Conservation (phyloP, 2,113 vertebrate genomes). For the Pedetes capensis region DNA sequence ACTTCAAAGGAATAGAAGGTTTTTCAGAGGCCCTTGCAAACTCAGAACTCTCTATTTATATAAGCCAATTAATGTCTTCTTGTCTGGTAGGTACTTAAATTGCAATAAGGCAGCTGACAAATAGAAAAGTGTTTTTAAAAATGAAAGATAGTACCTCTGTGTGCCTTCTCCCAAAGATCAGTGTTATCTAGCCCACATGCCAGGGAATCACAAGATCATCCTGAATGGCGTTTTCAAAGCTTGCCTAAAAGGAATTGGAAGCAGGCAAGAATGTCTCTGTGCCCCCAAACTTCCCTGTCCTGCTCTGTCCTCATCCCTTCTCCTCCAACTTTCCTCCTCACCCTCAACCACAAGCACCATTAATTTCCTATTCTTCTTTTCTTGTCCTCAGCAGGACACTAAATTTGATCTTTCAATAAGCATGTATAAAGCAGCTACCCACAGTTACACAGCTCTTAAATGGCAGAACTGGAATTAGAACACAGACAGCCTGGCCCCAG, state of each 20-base stretch:
- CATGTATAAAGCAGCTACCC: neutral
- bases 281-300: neutral
- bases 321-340: accelerated
- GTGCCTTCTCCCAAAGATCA: neutral
- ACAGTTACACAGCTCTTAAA: neutral
- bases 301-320: no score
- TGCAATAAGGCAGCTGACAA: neutral
- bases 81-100: slow-evolving; percentile 26
- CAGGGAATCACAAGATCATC: neutral
- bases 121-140: slow-evolving; percentile 20
- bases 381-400: neutral
- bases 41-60: slow-evolving; percentile 6
- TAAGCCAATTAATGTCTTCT: slow-evolving; percentile 23
- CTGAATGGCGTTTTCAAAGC: neutral
- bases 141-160: neutral
- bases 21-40: slow-evolving; percentile 17
- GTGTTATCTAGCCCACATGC: accelerated
- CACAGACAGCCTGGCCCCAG: neutral
- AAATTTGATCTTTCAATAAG: neutral
- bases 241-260: neutral
- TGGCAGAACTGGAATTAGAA: neutral
- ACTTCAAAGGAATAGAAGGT: neutral
- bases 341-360: neutral
- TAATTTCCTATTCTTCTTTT: neutral
- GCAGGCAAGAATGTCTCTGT: neutral